A percentile compares a stretch with the other conserved stretches of the same genome.
Conservation (phyloP, 1,140 invertebrate genomes). For the Magallana angulata region DNA sequence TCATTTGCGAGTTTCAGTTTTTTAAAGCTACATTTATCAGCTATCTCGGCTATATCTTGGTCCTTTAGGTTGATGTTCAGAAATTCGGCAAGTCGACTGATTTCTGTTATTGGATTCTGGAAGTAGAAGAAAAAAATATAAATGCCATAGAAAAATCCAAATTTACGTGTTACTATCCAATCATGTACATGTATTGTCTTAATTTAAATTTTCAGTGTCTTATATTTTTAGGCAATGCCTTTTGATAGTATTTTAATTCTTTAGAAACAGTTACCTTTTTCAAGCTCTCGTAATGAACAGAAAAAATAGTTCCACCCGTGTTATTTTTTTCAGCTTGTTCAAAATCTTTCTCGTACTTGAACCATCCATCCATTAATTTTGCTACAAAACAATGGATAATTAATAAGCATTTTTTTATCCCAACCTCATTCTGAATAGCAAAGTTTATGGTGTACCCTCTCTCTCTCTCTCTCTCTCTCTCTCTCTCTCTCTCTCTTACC, state of each 20-base stretch:
- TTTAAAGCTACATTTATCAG: constrained; percentile 33
- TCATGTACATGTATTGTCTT: background rate
- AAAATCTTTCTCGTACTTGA: background rate
- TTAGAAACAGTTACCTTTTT: constrained; percentile 42
- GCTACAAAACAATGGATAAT: background rate
- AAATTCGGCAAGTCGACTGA: constrained; percentile 18
- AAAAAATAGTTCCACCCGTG: background rate
- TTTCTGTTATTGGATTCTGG: constrained; percentile 11
- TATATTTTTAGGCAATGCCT: background rate
- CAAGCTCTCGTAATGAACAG: background rate
- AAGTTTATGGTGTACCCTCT: background rate
- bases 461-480: too few relatives aligned
- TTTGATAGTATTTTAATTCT: background rate
- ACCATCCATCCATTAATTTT: background rate
- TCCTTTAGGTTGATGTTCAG: constrained; percentile 12
- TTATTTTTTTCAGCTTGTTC: background rate
- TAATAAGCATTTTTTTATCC: background rate
- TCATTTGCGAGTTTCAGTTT: constrained; percentile 4
- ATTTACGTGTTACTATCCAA: too few relatives aligned
- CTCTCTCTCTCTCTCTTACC: too few relatives aligned
- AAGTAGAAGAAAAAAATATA: background rate
- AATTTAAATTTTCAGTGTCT: background rate
- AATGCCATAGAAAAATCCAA: too few relatives aligned
- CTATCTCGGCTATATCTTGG: constrained; percentile 29
- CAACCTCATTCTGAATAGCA: background rate